phyloP scores from a whole-genome alignment of 2,888 invertebrate genomes.

The Holacanthella duospinosa region DNA sequence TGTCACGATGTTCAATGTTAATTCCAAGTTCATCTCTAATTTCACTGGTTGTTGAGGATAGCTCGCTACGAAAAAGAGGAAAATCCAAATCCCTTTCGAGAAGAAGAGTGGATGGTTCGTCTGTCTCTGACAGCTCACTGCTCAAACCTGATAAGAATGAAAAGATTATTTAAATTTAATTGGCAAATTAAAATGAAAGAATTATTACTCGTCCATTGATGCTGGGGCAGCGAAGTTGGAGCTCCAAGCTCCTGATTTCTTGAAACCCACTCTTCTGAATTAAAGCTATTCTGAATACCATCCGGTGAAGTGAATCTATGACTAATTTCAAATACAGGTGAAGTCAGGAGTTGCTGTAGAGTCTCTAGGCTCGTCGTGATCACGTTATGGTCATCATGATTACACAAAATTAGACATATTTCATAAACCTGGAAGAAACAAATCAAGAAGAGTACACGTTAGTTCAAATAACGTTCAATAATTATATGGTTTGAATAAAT shows the following conservation, averaged over 20 bases:
- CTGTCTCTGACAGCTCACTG: conserved; percentile 24
- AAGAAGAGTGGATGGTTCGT: conserved; percentile 6
- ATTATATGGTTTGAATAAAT: conserved; percentile 32
- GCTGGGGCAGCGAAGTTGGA: background rate
- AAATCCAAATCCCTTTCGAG: background rate
- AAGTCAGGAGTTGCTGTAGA: conserved; percentile 53
- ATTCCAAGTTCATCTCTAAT: conserved; percentile 22
- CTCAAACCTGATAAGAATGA: conserved; percentile 9
- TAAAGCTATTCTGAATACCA: conserved; percentile 41
- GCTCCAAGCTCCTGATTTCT: too few species aligned
- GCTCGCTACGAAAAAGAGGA: background rate
- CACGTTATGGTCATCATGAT: conserved; percentile 69
- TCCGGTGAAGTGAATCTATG: conserved; percentile 47
- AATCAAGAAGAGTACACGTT: background rate
- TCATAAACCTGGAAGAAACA: conserved; percentile 57
- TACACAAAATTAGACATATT: conserved; percentile 50
- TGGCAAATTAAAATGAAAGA: background rate
- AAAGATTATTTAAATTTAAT: background rate
- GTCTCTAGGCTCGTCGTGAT: conserved; percentile 75
- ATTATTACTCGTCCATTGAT: background rate
- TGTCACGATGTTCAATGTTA: conserved; percentile 16
- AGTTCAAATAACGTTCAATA: background rate
- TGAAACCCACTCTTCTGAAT: conserved; percentile 20
- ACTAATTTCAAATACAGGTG: conserved; percentile 48
- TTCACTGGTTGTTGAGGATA: conserved; percentile 27